These are phyloP conservation scores for Stenoptilia bipunctidactyla DNA, from an alignment of 2,888 invertebrate species.

Conservation along the genomic window DNA sequence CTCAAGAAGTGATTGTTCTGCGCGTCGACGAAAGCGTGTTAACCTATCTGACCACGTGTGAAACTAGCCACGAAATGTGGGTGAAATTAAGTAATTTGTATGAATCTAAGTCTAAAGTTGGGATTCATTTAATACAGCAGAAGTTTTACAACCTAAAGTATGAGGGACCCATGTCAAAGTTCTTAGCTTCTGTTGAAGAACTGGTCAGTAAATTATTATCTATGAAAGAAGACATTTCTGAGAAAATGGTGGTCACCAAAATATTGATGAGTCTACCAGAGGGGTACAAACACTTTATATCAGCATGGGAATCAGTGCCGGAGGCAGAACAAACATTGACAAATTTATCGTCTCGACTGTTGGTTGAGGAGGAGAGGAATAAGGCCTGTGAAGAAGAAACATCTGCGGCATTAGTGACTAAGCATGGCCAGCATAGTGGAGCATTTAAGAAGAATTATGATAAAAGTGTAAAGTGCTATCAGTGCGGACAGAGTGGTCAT, in stretches of 20 bases:
- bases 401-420: background rate
- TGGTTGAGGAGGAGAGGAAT: constrained; percentile 1
- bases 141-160: background rate
- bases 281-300: constrained; percentile 6
- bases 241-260: constrained; percentile 4
- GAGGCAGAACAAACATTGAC: constrained; percentile 5
- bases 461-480: background rate
- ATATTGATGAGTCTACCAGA: constrained; percentile 1
- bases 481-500: constrained; percentile 1
- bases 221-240: background rate
- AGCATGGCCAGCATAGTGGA: background rate
- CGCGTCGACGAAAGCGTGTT: constrained; percentile 1
- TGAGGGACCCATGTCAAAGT: constrained; percentile 3
- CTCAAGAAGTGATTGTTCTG: constrained; percentile 1
- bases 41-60: background rate
- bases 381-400: background rate
- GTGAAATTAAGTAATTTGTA: background rate
- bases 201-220: background rate
- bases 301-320: too few relatives aligned
- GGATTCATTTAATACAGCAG: background rate
- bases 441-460: background rate
- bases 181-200: background rate
- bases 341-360: constrained; percentile 2
- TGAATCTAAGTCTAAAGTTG: background rate
- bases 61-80: constrained; percentile 1